These are phyloP conservation scores for Eupithecia tripunctaria DNA, from an alignment of 2,888 invertebrate species.

Conservation along the genomic window DNA sequence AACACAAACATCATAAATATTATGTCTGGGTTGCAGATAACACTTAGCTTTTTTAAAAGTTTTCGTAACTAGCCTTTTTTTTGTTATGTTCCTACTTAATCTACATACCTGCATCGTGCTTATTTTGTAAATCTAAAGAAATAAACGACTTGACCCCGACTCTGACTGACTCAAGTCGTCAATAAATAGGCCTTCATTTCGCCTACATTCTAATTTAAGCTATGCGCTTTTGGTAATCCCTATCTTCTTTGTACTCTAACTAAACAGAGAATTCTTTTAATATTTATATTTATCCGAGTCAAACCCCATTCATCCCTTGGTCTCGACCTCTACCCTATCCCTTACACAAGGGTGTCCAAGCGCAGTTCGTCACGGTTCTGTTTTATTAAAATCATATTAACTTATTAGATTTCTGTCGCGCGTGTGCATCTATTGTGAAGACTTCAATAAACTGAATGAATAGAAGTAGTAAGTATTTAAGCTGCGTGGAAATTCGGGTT, in stretches of 20 bases:
- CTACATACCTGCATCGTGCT: too few relatives aligned
- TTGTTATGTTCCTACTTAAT: too few relatives aligned
- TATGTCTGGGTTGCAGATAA: too few relatives aligned
- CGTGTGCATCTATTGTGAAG: conserved; percentile 45
- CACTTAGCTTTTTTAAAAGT: too few relatives aligned
- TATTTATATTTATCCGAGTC: conserved; percentile 15
- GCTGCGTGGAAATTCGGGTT: neutral
- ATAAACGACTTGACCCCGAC: too few relatives aligned
- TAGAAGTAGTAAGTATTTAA: neutral
- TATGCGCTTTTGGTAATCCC: neutral
- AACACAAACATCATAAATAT: too few relatives aligned
- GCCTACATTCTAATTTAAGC: neutral
- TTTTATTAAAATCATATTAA: conserved; percentile 77
- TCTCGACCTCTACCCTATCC: conserved; percentile 41
- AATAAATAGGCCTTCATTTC: too few relatives aligned
- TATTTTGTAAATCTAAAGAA: too few relatives aligned
- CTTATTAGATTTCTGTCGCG: conserved; percentile 55
- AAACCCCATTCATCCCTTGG: conserved; percentile 26
- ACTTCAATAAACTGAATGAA: neutral
- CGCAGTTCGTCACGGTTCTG: conserved; percentile 68
- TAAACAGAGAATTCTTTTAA: neutral
- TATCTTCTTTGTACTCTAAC: neutral
- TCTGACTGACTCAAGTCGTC: too few relatives aligned
- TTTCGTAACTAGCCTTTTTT: too few relatives aligned
- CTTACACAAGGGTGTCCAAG: conserved; percentile 51